phyloP scores from a whole-genome alignment of 1,140 invertebrate genomes.

The Kradibia gibbosae region DNA sequence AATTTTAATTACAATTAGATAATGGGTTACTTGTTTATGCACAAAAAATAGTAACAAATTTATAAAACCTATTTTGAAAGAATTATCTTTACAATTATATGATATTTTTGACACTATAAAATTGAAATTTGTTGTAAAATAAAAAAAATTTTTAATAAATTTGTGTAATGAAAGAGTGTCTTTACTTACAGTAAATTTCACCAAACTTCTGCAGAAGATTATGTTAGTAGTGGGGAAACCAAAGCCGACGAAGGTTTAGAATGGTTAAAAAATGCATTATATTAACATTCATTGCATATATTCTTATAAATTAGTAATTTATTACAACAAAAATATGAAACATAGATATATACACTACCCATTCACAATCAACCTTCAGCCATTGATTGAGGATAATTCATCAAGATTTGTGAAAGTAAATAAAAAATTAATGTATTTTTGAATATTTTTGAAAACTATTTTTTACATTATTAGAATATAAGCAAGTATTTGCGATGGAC shows the following conservation, averaged over 20 bases:
- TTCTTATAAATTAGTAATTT: slow-evolving; percentile 8
- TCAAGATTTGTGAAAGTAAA: neutral
- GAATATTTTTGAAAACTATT: slow-evolving; percentile 36
- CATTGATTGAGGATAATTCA: slow-evolving; percentile 47
- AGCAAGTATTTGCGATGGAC: too few species aligned
- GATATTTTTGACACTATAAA: too few species aligned
- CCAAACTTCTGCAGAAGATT: slow-evolving; percentile 77
- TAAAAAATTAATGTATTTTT: neutral
- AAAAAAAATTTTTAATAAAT: too few species aligned
- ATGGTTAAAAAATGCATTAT: neutral
- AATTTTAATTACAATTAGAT: too few species aligned
- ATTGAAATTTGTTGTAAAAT: too few species aligned
- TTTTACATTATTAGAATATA: too few species aligned
- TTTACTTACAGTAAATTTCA: slow-evolving; percentile 74
- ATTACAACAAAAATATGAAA: neutral
- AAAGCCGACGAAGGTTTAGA: slow-evolving; percentile 79
- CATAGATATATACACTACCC: neutral
- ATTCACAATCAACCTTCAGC: slow-evolving; percentile 42
- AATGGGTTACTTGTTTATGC: too few species aligned
- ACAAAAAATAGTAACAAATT: neutral
- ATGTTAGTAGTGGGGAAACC: slow-evolving; percentile 80
- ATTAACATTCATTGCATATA: neutral
- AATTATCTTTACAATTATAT: too few species aligned
- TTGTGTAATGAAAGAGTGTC: too few species aligned
- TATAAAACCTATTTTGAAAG: neutral